phyloP scores from a whole-genome alignment of 2,113 vertebrate species.

The Acanthisitta chloris region DNA sequence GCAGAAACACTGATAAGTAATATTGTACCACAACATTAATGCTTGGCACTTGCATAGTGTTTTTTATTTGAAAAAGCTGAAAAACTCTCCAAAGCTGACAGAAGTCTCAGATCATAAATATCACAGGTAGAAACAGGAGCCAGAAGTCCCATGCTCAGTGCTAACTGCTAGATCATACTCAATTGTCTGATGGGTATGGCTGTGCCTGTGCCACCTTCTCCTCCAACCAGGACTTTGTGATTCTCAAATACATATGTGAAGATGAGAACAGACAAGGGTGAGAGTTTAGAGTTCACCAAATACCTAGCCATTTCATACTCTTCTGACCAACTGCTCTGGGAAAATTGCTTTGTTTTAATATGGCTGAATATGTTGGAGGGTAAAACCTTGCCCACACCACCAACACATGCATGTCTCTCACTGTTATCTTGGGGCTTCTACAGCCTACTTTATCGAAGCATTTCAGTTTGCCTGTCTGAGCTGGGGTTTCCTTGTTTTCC shows the following conservation, averaged over 20 bases:
- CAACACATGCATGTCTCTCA: neutral
- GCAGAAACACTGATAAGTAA: neutral
- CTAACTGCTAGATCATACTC: neutral
- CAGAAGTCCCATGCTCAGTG: rapidly evolving
- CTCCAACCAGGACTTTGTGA: neutral
- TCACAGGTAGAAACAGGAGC: neutral
- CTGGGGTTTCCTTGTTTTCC: neutral
- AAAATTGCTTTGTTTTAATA: neutral
- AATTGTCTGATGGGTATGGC: neutral
- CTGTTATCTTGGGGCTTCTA: neutral
- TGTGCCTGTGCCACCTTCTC: neutral
- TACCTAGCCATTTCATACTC: neutral
- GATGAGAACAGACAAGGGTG: neutral
- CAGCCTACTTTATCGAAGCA: neutral
- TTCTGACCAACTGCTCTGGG: neutral
- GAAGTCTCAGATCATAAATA: neutral
- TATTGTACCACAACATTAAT: neutral
- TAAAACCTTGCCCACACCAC: neutral
- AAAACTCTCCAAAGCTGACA: neutral
- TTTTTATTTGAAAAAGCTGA: neutral
- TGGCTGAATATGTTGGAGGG: neutral
- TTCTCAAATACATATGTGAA: rapidly evolving
- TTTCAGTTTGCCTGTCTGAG: neutral
- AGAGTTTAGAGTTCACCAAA: neutral
- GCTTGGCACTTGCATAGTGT: rapidly evolving